Percentiles rank a stretch among this genome's conserved stretches.
phyloP scores from a whole-genome alignment of 2,888 invertebrate genomes.

The Papilio elwesi region DNA sequence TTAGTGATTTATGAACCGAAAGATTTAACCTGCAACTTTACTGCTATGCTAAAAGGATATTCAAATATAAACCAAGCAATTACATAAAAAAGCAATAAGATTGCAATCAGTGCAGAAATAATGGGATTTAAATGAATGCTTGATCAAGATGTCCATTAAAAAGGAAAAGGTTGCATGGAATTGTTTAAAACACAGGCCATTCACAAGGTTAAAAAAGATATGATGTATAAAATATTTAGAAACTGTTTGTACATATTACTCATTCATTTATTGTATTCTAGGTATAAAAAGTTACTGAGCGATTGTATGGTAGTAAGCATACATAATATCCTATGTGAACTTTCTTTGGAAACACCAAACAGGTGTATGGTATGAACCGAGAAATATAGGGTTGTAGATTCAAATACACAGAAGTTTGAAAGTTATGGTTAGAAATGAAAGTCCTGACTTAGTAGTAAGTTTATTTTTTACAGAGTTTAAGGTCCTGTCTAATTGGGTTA shows the following conservation, averaged over 20 bases:
- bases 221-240: conserved; percentile 14
- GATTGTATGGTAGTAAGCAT: neutral
- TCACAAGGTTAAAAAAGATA: conserved; percentile 5
- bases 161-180: conserved; percentile 26
- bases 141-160: conserved; percentile 18
- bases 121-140: conserved; percentile 12
- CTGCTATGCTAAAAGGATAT: neutral
- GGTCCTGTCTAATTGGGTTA: no score
- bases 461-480: no score
- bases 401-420: no score
- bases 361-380: no score
- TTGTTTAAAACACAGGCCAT: conserved; percentile 23
- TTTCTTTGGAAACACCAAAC: no score
- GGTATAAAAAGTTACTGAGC: neutral
- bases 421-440: no score
- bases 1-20: neutral
- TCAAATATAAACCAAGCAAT: neutral
- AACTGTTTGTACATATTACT: neutral
- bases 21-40: neutral
- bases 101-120: conserved; percentile 6
- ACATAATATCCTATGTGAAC: neutral
- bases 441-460: no score
- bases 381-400: no score
- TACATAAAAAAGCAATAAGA: conserved; percentile 2
- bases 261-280: neutral